Evolutionary conservation across 1,140 invertebrate species (phyloP).

Genomic region (Drosophila subpulchrella): DNA sequence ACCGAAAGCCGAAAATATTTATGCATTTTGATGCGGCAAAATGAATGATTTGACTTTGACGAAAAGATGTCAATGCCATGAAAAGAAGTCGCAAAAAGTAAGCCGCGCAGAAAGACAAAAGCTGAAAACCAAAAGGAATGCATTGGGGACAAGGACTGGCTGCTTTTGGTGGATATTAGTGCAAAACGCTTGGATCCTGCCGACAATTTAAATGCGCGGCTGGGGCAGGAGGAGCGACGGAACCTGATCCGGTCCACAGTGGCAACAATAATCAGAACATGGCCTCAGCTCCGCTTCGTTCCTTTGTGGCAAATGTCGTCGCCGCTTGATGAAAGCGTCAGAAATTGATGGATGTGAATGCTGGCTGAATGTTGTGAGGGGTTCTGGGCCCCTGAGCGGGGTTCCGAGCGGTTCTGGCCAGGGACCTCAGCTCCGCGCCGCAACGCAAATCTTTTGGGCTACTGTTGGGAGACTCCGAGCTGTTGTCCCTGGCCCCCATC

Average conservation of each 20-base stretch:
- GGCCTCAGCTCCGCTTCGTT: conserved; percentile 29
- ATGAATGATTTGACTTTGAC: conserved; percentile 85
- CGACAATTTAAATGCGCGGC: conserved; percentile 82
- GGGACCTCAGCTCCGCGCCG: conserved; percentile 67
- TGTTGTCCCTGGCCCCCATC: conserved; percentile 19
- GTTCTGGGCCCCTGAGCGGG: background rate
- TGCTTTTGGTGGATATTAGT: conserved; percentile 80
- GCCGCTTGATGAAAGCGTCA: conserved; percentile 83
- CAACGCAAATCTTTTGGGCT: conserved; percentile 80
- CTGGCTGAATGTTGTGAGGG: conserved; percentile 44
- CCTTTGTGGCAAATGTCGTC: conserved; percentile 76
- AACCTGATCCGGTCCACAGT: conserved; percentile 51
- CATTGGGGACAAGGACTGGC: conserved; percentile 65
- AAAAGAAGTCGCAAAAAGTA: conserved; percentile 30
- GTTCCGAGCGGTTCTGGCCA: conserved; percentile 9
- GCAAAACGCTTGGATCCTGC: conserved; percentile 82
- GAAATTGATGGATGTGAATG: conserved; percentile 84
- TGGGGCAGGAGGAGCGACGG: conserved; percentile 14
- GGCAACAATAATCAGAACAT: conserved; percentile 82
- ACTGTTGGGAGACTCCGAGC: conserved; percentile 33
- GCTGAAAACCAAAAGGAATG: conserved; percentile 48
- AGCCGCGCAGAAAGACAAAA: conserved; percentile 18
- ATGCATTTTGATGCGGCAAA: conserved; percentile 84
- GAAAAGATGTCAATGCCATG: conserved; percentile 82
- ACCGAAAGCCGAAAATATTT: conserved; percentile 67